phyloP scores from a whole-genome alignment of 2,888 invertebrate species.

The Crematogaster levior region DNA sequence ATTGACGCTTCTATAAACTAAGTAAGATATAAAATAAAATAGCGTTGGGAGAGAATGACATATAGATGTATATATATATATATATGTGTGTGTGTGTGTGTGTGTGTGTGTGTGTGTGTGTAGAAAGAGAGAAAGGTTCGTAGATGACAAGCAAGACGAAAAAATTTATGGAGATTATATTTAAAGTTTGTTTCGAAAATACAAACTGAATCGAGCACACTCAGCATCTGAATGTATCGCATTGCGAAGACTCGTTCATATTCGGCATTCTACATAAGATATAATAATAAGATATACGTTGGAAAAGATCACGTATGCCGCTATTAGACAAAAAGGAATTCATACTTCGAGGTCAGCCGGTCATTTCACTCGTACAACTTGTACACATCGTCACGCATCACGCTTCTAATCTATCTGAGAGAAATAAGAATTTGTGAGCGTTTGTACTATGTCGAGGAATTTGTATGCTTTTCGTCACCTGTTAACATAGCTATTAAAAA shows the following conservation, averaged over 20 bases:
- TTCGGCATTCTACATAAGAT: neutral
- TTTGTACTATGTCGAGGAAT: slow-evolving; percentile 86
- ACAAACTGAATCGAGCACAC: slow-evolving; percentile 34
- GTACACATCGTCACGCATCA: slow-evolving; percentile 27
- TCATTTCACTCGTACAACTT: slow-evolving; percentile 33
- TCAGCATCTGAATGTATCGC: slow-evolving; percentile 31
- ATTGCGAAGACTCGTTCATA: neutral
- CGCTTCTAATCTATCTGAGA: slow-evolving; percentile 69
- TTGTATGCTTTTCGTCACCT: slow-evolving; percentile 80
- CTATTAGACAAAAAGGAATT: slow-evolving; percentile 51
- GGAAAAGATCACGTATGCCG: slow-evolving; percentile 9
- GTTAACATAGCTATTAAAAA: slow-evolving; percentile 67
- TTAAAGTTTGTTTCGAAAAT: slow-evolving; percentile 45
- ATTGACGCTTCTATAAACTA: neutral
- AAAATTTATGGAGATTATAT: slow-evolving; percentile 21
- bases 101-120: too few relatives aligned
- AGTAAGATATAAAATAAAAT: neutral
- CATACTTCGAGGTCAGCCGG: slow-evolving; percentile 47
- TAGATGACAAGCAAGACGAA: slow-evolving; percentile 16
- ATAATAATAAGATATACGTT: neutral
- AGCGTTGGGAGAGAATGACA: too few relatives aligned
- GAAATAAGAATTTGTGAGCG: slow-evolving; percentile 81
- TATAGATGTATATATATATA: neutral
- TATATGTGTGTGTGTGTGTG: too few relatives aligned
- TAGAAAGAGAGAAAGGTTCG: neutral